Evolutionary conservation across 2,888 invertebrate genomes (phyloP).

Genomic region (Scaptomyza flava): DNA sequence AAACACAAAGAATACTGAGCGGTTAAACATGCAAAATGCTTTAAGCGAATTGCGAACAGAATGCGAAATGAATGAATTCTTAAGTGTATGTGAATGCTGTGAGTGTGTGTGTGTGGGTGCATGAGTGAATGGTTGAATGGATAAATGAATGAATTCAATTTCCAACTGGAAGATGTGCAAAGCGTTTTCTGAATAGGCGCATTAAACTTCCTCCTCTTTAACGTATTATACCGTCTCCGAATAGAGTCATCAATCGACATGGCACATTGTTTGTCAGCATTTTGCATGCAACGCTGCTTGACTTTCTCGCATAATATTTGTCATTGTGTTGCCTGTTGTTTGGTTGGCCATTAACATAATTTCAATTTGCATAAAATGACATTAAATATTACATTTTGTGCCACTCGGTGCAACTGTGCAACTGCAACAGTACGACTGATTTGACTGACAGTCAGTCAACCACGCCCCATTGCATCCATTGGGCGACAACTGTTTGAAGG

Average conservation of each 20-base stretch:
- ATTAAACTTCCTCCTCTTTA: not conserved
- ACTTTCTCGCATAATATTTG: conserved; percentile 53
- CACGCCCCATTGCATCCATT: conserved; percentile 13
- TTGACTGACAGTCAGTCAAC: conserved; percentile 49
- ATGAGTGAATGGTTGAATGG: conserved; percentile 6
- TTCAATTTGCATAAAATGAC: conserved; percentile 78
- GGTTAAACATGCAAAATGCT: conserved; percentile 70
- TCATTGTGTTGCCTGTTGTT: conserved; percentile 31
- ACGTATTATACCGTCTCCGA: not conserved
- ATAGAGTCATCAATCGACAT: conserved; percentile 36
- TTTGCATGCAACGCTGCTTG: conserved; percentile 45
- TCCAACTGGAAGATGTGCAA: conserved; percentile 35
- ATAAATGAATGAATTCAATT: conserved; percentile 38
- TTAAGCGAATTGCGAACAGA: conserved; percentile 62
- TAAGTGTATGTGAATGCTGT: conserved; percentile 14
- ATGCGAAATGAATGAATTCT: conserved; percentile 50
- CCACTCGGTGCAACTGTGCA: conserved; percentile 32
- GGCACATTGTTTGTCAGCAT: conserved; percentile 49
- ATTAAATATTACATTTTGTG: conserved; percentile 75
- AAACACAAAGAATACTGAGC: conserved; percentile 20
- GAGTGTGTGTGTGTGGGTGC: not conserved
- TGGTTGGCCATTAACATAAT: conserved; percentile 73
- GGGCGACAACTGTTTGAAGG: not conserved
- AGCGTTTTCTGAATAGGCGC: not conserved
- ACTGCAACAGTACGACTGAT: conserved; percentile 11